Evolutionary conservation across 1,140 invertebrate species (phyloP), one percentile per base, ranked within the genome.

Genomic region (Araneus ventricosus): DNA sequence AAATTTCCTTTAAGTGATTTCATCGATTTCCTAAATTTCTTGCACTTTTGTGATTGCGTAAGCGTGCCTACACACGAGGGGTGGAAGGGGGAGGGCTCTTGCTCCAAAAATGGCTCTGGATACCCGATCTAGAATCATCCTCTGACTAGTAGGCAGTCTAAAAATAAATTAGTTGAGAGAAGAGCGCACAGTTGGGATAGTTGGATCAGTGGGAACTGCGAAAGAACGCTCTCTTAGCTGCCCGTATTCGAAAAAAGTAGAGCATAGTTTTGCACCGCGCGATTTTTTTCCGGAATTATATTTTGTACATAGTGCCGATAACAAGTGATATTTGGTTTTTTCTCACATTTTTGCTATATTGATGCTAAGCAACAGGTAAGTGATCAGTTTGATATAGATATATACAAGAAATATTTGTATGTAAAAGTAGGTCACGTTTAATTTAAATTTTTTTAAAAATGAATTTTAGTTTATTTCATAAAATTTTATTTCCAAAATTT

Each of bases 101-200:
- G 84, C 84, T 93, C 92, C 84, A 87, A 93, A 93, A 93, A 93
- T 93, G 92, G 92, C 67, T 59, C 86, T 88, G 84, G 92, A 93
- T 80, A 93, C 45, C 84, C 86, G 92, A 93, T 93, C 92, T 93
- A 88, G 85, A 88, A 41, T 88, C 67, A n/a, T 82, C 67, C 85
- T 63, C n/a, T 87, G 85, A 80, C 45, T 59, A 80, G 70, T 22
- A 34, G 63, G 27, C 27, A 7, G 61, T 57, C 90, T 92, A 92
- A 92, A 92, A 92, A 92, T 92, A 92, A 63, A 92, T 30, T 52
- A 92, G 84, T 90, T 17, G 75, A 41, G 84, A 52, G 22, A 24
- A 17, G 70, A 80, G 30, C 57, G 63, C 91, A 39, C 67, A 92
- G 90, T 70, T 17, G 52, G 79, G 57, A 82, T 59, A 90, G 89